Percentiles rank a stretch among this genome's conserved stretches.
Evolutionary conservation across 1,140 invertebrate genomes (phyloP).

Genomic region (Caenorhabditis brenneri): DNA sequence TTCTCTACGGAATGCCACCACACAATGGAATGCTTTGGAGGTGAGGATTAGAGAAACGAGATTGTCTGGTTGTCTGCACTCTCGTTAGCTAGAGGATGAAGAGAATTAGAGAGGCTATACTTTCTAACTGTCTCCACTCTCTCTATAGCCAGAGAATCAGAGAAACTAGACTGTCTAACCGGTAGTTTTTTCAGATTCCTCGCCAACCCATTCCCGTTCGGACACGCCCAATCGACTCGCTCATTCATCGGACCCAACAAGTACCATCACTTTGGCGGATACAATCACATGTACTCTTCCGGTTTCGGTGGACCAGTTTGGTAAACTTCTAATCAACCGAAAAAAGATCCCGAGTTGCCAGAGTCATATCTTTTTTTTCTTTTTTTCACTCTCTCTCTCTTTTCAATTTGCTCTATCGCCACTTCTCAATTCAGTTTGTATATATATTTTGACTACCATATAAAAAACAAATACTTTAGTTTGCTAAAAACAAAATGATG

Average conservation of each 20-base stretch:
- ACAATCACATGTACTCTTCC: constrained; percentile 46
- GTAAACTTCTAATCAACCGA: background rate
- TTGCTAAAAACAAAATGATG: background rate
- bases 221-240: background rate
- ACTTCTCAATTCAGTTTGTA: background rate
- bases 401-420: background rate
- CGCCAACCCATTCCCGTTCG: constrained; percentile 47
- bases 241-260: constrained; percentile 58
- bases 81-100: no score
- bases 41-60: background rate
- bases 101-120: background rate
- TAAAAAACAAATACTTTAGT: background rate
- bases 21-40: constrained; percentile 52
- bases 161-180: background rate
- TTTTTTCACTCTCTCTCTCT: background rate
- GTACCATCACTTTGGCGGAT: constrained; percentile 54
- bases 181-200: constrained; percentile 47
- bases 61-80: background rate
- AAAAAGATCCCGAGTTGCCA: no score
- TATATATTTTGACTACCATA: background rate
- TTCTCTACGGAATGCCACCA: constrained; percentile 54
- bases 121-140: background rate
- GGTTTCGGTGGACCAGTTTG: constrained; percentile 46
- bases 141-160: no score
- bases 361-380: background rate